Base-by-base conservation (phyloP, 2,888 invertebrate genomes). In the Schizotus pectinicornis region DNA sequence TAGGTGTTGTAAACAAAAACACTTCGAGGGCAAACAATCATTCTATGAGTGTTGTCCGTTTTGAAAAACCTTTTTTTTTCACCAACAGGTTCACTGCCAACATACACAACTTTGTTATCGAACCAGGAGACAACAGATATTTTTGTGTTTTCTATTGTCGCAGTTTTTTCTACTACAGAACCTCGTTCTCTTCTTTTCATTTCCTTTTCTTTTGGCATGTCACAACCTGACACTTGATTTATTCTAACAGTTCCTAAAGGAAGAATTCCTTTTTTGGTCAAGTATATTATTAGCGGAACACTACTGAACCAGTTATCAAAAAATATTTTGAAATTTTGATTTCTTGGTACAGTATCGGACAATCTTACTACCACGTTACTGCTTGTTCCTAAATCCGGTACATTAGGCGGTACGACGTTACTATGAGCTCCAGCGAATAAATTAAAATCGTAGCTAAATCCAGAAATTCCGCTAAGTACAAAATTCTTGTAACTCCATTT, bases 361-460 rank as follows among this genome's bases (percentile, higher is more conserved):
- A 74, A 59, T 57, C 66, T 45, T 12, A 64, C 50, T n/a, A 74
- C 74, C 1, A 71, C 65, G 62, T 72, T 72, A n/a, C 58, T 54
- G 34, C 67, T 67, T 7, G 59, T 65, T n/a, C 71, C 70, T 11
- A 73, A 60, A 57, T 73, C 68, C 52, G 70, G 70, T 50, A 60
- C 67, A 59, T 62, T 67, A 46, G 55, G 48, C 6, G 70, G 35
- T n/a, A 57, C 14, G 8, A 13, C 22, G 14, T 41, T 37, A 34
- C 22, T 32, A 11, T 22, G 22, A 22, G 22, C 22, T 22, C 74
- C 75, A 56, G 70, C 63, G 64, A 65, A 76, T 34, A 77, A 63
- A 13, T 77, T 72, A 53, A 77, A 78, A 57, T 77, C 75, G 39
- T 74, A 76, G 37, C 74, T 74, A 49, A 76, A 77, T 0, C 75